phyloP scores from a whole-genome alignment of 1,140 invertebrate species.

The Nasonia vitripennis region DNA sequence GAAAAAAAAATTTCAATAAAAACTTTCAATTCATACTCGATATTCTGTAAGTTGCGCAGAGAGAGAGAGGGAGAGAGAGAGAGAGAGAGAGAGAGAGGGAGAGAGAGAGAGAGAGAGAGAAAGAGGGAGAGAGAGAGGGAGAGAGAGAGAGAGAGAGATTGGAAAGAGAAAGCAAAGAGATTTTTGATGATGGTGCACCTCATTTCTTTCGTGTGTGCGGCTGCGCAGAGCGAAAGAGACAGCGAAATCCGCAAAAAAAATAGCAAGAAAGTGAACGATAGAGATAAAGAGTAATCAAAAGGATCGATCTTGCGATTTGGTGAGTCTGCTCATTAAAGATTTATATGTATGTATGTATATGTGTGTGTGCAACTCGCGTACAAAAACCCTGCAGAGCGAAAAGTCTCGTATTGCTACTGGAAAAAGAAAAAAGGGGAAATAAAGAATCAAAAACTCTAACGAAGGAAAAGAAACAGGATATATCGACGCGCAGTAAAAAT shows the following conservation, averaged over 20 bases:
- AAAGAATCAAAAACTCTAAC: background rate
- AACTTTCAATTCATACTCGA: no score
- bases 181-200: background rate
- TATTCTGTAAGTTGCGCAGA: background rate
- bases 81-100: background rate
- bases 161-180: background rate
- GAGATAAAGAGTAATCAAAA: background rate
- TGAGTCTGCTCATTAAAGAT: constrained; percentile 1
- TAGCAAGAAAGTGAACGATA: background rate
- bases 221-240: background rate
- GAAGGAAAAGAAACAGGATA: background rate
- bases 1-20: no score
- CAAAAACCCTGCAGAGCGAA: background rate
- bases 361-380: background rate
- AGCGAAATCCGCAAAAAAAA: background rate
- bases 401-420: no score
- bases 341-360: background rate
- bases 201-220: background rate
- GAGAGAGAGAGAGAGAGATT: background rate
- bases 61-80: background rate
- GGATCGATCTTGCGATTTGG: background rate
- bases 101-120: background rate
- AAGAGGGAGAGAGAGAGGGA: background rate
- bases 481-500: background rate
- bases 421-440: background rate